phyloP scores from a whole-genome alignment of 2,888 invertebrate species.

The Poecilus cupreus region DNA sequence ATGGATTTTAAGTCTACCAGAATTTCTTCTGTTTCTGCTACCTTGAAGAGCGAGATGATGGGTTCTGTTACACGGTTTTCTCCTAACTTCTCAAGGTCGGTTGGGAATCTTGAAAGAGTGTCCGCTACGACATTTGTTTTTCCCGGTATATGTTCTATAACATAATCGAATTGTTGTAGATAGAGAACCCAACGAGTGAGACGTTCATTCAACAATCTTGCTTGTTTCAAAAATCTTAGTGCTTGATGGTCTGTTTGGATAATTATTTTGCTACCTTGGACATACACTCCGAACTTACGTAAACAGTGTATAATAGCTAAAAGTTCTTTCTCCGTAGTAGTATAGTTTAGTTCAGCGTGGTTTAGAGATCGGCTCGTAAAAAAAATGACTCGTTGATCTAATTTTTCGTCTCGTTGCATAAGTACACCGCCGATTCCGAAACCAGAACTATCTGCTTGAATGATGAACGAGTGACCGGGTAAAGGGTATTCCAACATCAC shows the following conservation, averaged over 20 bases:
- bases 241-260: conserved; percentile 60
- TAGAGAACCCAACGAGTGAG: conserved; percentile 58
- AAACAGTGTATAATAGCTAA: conserved; percentile 26
- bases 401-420: background rate
- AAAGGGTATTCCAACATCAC: too few species aligned
- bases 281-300: conserved; percentile 17
- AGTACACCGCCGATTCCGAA: conserved; percentile 7
- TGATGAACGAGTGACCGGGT: too few species aligned
- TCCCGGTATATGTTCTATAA: conserved; percentile 49
- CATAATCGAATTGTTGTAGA: conserved; percentile 57
- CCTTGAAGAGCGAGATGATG: background rate
- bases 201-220: conserved; percentile 35
- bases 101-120: conserved; percentile 34
- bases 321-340: conserved; percentile 44
- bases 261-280: conserved; percentile 13
- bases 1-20: too few species aligned
- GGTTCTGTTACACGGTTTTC: background rate
- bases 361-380: conserved; percentile 9
- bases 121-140: conserved; percentile 57
- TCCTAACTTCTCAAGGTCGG: background rate
- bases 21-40: background rate
- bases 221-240: conserved; percentile 57
- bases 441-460: conserved; percentile 16
- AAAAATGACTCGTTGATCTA: background rate
- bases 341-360: conserved; percentile 2